phyloP scores from a whole-genome alignment of 2,888 invertebrate species.

The Drosophila falleni region DNA sequence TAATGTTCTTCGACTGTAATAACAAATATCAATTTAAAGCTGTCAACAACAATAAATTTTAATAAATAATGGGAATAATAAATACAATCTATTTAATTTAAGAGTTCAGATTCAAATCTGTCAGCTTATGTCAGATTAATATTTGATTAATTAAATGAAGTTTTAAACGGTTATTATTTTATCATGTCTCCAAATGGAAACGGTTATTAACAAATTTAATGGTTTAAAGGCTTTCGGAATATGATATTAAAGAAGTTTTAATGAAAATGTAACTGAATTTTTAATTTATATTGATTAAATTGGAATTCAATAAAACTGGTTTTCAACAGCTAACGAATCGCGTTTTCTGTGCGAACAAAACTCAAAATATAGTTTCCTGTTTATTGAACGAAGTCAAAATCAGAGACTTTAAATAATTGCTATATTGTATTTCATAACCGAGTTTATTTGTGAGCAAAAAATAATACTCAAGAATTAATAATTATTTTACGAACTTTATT shows the following conservation, averaged over 20 bases:
- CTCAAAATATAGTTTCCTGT: background rate
- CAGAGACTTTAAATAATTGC: background rate
- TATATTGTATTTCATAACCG: no score
- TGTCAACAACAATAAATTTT: slow-evolving; percentile 5
- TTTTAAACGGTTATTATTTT: background rate
- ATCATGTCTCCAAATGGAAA: background rate
- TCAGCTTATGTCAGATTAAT: slow-evolving; percentile 5
- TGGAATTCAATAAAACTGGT: background rate
- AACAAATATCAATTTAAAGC: background rate
- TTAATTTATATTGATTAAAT: background rate
- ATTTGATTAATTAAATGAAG: slow-evolving; percentile 7
- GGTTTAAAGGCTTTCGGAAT: no score
- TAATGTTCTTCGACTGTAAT: background rate
- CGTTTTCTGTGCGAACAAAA: background rate
- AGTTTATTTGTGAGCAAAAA: no score
- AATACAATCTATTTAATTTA: background rate
- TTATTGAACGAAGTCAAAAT: background rate
- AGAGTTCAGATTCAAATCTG: slow-evolving; percentile 3
- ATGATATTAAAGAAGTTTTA: no score
- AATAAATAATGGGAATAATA: slow-evolving; percentile 8
- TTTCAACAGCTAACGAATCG: background rate
- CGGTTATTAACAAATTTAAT: background rate
- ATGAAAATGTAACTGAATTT: no score
- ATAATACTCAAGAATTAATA: no score
- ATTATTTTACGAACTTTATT: no score